Evolutionary conservation across 2,113 vertebrate species (phyloP), one percentile per base, ranked within the genome.

Genomic region (Chroicocephalus ridibundus): DNA sequence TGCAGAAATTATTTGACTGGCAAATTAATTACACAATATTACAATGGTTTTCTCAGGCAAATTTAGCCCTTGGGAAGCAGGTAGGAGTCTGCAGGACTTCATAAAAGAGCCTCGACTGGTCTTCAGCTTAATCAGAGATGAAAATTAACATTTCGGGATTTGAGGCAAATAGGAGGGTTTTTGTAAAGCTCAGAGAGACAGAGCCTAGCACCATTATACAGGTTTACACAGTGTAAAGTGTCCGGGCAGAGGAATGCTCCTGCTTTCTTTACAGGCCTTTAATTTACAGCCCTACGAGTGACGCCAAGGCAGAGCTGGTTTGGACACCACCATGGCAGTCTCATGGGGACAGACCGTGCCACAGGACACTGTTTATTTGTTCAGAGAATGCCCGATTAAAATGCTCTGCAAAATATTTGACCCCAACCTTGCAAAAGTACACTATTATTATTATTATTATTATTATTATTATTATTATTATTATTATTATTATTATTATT

Each of bases 11-110:
- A 82, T 95, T 82, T 95, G 94, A 93, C 91, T 94, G 94, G 78
- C 94, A 94, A 94, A 96, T 94, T 92, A 96, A 95, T 96, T 89
- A 89, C 77, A 79, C 90, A 84, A 81, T 84, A 78, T 95, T 86
- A 58, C 93, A 82, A 65, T 61, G 85, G 72, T 42, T 96, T 38
- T 70, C 77, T 58, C 81, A 80, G 85, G 47, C 69, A 46, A 58
- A 75, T 84, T 58, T 36, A 89, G 96, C 93, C 93, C 95, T 85
- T 5, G 3, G 90, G 90, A 94, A 88, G 88, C 88, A 88, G 91
- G 94, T 93, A 71, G 57, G 94, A 93, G 81, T 90, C 72, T 77
- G 78, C 65, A 68, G 27, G 76, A 91, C 84, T 89, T 86, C 51
- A 93, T 95, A 92, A 97, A 94, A 91, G 82, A 89, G 51, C 90